A percentile compares a stretch with the other conserved stretches of the same genome.
phyloP scores from a whole-genome alignment of 2,888 invertebrate species.

The Bombyx huttoni region DNA sequence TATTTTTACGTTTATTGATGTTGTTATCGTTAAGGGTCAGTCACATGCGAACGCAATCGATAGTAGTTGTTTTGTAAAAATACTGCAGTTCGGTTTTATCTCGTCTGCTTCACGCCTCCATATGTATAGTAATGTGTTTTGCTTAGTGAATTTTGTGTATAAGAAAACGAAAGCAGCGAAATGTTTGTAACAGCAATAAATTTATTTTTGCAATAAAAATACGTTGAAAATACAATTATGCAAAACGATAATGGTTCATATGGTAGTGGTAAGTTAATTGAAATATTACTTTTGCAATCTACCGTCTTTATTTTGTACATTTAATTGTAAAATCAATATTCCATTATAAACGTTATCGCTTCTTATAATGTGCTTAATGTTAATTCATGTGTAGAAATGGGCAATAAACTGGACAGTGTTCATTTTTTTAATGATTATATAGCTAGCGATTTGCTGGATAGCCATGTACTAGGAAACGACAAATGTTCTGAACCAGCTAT shows the following conservation, averaged over 20 bases:
- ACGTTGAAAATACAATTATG: constrained; percentile 21
- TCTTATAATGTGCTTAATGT: constrained; percentile 42
- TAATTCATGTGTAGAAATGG: constrained; percentile 56
- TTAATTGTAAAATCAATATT: constrained; percentile 25
- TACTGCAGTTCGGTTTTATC: constrained; percentile 26
- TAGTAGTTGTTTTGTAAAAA: constrained; percentile 10
- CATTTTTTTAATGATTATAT: constrained; percentile 49
- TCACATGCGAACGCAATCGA: background rate
- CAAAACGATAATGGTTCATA: constrained; percentile 57
- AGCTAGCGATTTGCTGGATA: constrained; percentile 67
- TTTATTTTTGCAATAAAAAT: background rate
- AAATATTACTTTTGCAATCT: constrained; percentile 21
- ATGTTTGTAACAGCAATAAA: background rate
- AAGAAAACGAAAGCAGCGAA: no score
- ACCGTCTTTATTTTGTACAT: constrained; percentile 29
- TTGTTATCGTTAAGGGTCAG: constrained; percentile 5
- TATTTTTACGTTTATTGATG: constrained; percentile 6
- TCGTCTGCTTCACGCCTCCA: constrained; percentile 10
- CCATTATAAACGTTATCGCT: constrained; percentile 39
- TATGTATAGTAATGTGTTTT: background rate
- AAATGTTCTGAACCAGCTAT: constrained; percentile 47
- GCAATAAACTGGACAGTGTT: constrained; percentile 56
- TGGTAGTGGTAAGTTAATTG: constrained; percentile 50
- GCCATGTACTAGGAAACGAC: constrained; percentile 61
- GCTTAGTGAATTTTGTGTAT: background rate